These are phyloP conservation scores for Lytechinus pictus DNA, from an alignment of 35 echinoderm and acorn worm species.

Conservation along the genomic window DNA sequence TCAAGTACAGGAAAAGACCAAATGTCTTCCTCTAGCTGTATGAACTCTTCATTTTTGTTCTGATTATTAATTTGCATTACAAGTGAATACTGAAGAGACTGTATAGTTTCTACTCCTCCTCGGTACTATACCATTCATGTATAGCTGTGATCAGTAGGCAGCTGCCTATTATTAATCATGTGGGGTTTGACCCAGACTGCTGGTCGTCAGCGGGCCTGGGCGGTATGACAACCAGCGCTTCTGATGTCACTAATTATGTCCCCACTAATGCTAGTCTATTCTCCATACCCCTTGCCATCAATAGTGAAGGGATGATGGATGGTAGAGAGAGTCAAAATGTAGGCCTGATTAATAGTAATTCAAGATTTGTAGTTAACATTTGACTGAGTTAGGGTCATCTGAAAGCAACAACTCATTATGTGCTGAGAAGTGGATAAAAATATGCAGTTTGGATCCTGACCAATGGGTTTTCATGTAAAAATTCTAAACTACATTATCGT, in stretches of 20 bases:
- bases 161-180: conserved; percentile 56
- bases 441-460: too few relatives aligned
- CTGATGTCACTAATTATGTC: conserved; percentile 40
- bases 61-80: background rate
- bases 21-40: background rate
- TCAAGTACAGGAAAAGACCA: too few relatives aligned
- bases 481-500: too few relatives aligned
- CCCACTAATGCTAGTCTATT: background rate
- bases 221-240: conserved; percentile 39
- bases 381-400: too few relatives aligned
- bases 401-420: too few relatives aligned
- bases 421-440: too few relatives aligned
- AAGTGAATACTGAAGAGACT: background rate
- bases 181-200: conserved; percentile 52
- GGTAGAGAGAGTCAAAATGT: too few relatives aligned
- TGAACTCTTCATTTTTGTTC: background rate
- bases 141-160: conserved; percentile 28
- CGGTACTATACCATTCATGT: background rate
- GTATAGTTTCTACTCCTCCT: background rate
- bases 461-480: too few relatives aligned
- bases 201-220: conserved; percentile 38
- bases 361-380: too few relatives aligned
- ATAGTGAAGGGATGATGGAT: too few relatives aligned
- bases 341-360: too few relatives aligned
- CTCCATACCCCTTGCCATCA: background rate